Evolutionary conservation across 1,140 invertebrate genomes (phyloP).

Genomic region (Hestina assimilis): DNA sequence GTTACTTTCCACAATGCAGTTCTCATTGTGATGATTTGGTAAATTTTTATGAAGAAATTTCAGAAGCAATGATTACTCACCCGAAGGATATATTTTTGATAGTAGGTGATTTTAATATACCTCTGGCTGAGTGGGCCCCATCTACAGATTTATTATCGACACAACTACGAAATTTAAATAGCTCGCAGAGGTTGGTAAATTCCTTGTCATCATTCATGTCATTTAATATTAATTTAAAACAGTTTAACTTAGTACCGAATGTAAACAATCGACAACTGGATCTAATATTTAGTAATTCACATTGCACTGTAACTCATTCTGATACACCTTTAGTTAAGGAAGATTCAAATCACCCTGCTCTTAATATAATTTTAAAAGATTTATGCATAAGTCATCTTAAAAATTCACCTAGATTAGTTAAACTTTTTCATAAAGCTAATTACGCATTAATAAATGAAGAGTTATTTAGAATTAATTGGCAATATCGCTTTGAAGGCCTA

Average conservation of each 20-base stretch:
- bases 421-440: constrained; percentile 17
- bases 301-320: neutral
- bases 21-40: neutral
- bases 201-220: constrained; percentile 7
- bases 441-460: constrained; percentile 15
- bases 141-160: neutral
- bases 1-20: constrained; percentile 5
- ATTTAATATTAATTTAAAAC: constrained; percentile 8
- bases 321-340: constrained; percentile 14
- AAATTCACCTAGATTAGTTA: neutral
- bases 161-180: neutral
- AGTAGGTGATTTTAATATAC: constrained; percentile 32
- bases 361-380: neutral
- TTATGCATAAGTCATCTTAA: neutral
- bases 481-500: neutral
- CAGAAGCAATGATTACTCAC: no score
- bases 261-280: neutral
- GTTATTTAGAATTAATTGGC: constrained; percentile 13
- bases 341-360: constrained; percentile 19
- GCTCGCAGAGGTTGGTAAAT: neutral
- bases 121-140: constrained; percentile 20
- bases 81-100: constrained; percentile 1
- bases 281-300: constrained; percentile 3
- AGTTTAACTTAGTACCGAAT: constrained; percentile 7
- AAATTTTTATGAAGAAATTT: neutral